Conservation (phyloP, 2,888 invertebrate species). For the Pemphredon lugubris region DNA sequence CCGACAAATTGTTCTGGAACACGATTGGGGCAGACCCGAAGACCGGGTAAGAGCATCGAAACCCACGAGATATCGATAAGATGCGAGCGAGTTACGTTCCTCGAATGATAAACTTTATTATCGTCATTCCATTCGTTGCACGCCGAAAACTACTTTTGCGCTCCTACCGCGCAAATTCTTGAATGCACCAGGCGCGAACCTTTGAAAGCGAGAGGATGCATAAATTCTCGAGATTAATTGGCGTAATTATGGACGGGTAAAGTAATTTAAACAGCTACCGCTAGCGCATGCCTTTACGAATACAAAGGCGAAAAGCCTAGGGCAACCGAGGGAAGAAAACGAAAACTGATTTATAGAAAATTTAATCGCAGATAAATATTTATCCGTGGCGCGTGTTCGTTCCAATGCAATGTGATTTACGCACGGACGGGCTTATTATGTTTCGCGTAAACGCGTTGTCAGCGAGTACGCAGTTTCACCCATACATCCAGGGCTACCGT, state of each 20-base stretch:
- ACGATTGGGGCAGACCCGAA: constrained; percentile 50
- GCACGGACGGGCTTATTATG: constrained; percentile 33
- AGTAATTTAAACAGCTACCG: too few relatives aligned
- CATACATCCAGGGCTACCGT: constrained; percentile 14
- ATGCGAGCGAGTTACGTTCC: constrained; percentile 8
- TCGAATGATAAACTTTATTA: neutral
- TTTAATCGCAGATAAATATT: constrained; percentile 19
- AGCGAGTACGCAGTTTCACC: neutral
- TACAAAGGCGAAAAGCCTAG: too few relatives aligned
- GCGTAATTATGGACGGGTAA: too few relatives aligned
- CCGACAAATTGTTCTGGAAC: constrained; percentile 64
- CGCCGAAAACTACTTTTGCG: too few relatives aligned
- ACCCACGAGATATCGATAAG: constrained; percentile 25
- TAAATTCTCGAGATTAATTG: too few relatives aligned
- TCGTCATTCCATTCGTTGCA: too few relatives aligned
- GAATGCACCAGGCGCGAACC: too few relatives aligned
- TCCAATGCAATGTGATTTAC: constrained; percentile 35
- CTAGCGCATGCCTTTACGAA: neutral
- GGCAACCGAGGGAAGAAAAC: neutral
- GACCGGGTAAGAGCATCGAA: constrained; percentile 4
- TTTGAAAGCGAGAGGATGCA: too few relatives aligned
- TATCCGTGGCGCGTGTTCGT: constrained; percentile 34
- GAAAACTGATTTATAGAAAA: constrained; percentile 36
- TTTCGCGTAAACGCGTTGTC: constrained; percentile 15
- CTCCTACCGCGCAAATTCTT: too few relatives aligned